Percentiles rank a stretch among this genome's conserved stretches.
Conservation (phyloP, 2,888 invertebrate genomes). For the Phaonia tiefii region DNA sequence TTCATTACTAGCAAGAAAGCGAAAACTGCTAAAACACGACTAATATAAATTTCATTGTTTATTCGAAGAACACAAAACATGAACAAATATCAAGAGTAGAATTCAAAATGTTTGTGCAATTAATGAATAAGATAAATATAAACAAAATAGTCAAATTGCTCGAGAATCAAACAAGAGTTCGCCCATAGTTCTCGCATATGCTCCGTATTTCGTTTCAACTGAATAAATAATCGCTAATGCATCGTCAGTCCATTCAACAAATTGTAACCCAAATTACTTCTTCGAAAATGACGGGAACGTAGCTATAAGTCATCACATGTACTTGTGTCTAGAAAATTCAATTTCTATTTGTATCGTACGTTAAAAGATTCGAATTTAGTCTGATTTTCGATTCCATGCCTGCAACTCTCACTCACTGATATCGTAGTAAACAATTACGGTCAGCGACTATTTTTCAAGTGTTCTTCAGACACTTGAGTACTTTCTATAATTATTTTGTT, state of each 20-base stretch:
- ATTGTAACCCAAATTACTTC: too few species aligned
- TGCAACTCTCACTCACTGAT: too few species aligned
- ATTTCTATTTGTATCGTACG: too few species aligned
- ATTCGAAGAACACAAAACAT: conserved; percentile 21
- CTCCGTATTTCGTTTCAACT: too few species aligned
- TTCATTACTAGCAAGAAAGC: too few species aligned
- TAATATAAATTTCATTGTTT: conserved; percentile 14
- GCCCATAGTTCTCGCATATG: not conserved
- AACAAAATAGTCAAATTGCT: conserved; percentile 44
- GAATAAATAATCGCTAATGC: too few species aligned
- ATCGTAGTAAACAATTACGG: not conserved
- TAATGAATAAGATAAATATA: conserved; percentile 43
- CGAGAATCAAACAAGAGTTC: not conserved
- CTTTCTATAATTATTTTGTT: conserved; percentile 6
- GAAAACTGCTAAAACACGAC: not conserved
- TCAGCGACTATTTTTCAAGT: conserved; percentile 47
- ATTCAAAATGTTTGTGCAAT: conserved; percentile 50
- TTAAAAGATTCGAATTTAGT: too few species aligned
- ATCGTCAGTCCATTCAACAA: too few species aligned
- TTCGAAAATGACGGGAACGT: too few species aligned
- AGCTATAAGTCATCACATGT: too few species aligned
- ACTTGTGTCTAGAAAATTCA: too few species aligned
- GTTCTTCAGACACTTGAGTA: conserved; percentile 61
- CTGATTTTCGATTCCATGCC: too few species aligned
- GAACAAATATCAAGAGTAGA: not conserved